phyloP scores from a whole-genome alignment of 2,888 invertebrate genomes.

The Dolichomitus sp. region DNA sequence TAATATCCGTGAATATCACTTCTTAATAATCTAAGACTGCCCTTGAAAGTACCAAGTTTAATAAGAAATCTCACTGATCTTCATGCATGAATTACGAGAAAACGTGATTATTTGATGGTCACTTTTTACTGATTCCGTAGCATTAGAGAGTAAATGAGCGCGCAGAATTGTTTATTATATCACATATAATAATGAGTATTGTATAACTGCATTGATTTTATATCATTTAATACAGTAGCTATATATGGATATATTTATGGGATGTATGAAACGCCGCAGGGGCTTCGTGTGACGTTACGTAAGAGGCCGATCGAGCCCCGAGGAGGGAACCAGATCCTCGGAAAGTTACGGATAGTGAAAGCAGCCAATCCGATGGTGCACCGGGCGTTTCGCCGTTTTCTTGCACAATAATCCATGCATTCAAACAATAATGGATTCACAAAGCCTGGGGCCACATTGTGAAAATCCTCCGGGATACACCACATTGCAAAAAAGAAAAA shows the following conservation, averaged over 20 bases:
- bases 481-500: slow-evolving; percentile 1
- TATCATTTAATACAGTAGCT: background rate
- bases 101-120: background rate
- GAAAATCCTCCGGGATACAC: slow-evolving; percentile 19
- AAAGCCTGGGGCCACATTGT: slow-evolving; percentile 27
- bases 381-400: slow-evolving; percentile 61
- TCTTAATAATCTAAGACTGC: background rate
- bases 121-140: background rate
- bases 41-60: slow-evolving; percentile 2
- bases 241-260: slow-evolving; percentile 9
- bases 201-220: slow-evolving; percentile 10
- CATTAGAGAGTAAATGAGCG: background rate
- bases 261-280: slow-evolving; percentile 25
- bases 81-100: background rate
- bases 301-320: slow-evolving; percentile 73
- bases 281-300: slow-evolving; percentile 73
- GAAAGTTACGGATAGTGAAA: slow-evolving; percentile 80
- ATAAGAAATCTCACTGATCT: background rate
- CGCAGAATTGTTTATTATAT: slow-evolving; percentile 5
- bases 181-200: background rate
- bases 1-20: background rate
- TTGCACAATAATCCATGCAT: slow-evolving; percentile 61
- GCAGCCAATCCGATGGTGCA: slow-evolving; percentile 74
- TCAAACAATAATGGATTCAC: slow-evolving; percentile 51
- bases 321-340: slow-evolving; percentile 80